Evolutionary conservation across 2,888 invertebrate genomes (phyloP).

Genomic region (Lasius fuliginosus): DNA sequence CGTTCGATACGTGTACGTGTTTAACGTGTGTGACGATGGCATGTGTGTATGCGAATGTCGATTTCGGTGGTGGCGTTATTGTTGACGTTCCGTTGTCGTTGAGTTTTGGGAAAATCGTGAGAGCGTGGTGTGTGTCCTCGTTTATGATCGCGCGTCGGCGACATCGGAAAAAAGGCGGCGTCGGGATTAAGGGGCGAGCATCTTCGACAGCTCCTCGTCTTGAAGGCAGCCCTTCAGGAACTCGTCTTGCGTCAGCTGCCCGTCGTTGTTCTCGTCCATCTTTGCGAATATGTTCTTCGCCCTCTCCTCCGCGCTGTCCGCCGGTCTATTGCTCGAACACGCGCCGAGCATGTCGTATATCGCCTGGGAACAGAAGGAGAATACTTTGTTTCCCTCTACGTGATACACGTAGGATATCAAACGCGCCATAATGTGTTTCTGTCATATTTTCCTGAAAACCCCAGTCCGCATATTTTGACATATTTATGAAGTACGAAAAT

Average conservation of each 20-base stretch:
- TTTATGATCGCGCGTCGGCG: slow-evolving; percentile 59
- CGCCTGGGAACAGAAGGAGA: slow-evolving; percentile 89
- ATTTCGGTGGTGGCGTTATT: slow-evolving; percentile 48
- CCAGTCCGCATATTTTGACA: background rate
- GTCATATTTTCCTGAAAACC: background rate
- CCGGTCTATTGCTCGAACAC: slow-evolving; percentile 97
- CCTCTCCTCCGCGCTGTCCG: slow-evolving; percentile 98
- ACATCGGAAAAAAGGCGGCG: slow-evolving; percentile 70
- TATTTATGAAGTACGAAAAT: background rate
- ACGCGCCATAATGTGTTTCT: too few species aligned
- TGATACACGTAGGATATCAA: slow-evolving; percentile 6
- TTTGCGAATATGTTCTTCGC: slow-evolving; percentile 99
- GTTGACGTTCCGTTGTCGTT: slow-evolving; percentile 25
- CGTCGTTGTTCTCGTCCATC: slow-evolving; percentile 99
- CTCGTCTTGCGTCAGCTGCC: slow-evolving; percentile 98
- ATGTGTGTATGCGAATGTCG: slow-evolving; percentile 31
- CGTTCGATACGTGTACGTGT: slow-evolving; percentile 25
- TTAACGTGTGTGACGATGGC: slow-evolving; percentile 9
- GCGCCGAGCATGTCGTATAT: slow-evolving; percentile 99
- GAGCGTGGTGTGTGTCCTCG: slow-evolving; percentile 48
- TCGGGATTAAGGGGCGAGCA: slow-evolving; percentile 95
- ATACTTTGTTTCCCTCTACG: slow-evolving; percentile 37
- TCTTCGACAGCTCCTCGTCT: slow-evolving; percentile 97
- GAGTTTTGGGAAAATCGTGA: slow-evolving; percentile 33
- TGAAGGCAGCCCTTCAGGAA: slow-evolving; percentile 99